Conservation (phyloP, 2,888 invertebrate species). For the Coecobrya sp. region DNA sequence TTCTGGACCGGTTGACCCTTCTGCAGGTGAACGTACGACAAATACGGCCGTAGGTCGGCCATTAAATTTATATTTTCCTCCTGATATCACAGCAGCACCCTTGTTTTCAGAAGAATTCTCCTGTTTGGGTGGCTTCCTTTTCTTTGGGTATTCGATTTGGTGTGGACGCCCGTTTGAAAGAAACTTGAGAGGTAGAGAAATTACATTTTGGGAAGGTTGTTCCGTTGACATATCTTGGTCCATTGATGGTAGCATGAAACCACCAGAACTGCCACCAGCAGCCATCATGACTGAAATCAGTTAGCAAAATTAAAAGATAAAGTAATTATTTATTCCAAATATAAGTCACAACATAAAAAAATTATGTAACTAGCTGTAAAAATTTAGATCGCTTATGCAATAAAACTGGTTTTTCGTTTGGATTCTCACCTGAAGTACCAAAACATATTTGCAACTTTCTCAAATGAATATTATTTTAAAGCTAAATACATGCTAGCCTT, state of each 20-base stretch:
- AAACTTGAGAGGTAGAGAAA: constrained; percentile 86
- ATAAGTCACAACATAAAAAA: not conserved
- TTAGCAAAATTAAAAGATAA: not conserved
- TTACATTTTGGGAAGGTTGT: constrained; percentile 83
- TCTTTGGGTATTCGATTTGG: constrained; percentile 84
- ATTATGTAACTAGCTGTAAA: not conserved
- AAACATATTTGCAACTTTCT: too few relatives aligned
- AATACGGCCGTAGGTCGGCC: constrained; percentile 86
- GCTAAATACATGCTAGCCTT: too few relatives aligned
- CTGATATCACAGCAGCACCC: constrained; percentile 83
- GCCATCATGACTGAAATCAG: constrained; percentile 79
- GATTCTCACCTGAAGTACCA: not conserved
- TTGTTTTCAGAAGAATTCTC: constrained; percentile 79
- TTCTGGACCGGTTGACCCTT: constrained; percentile 50
- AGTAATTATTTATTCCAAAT: not conserved
- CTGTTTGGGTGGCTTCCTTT: constrained; percentile 72
- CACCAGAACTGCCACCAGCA: constrained; percentile 67
- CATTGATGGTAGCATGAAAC: constrained; percentile 66
- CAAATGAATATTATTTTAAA: too few relatives aligned
- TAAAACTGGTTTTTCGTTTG: not conserved
- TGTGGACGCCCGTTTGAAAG: constrained; percentile 86
- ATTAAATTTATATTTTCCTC: constrained; percentile 86
- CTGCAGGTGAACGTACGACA: constrained; percentile 85
- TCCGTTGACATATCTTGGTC: constrained; percentile 78
- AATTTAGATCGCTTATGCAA: not conserved